Conservation (phyloP, 2,797 vertebrate genomes). For the Chaetodon trifasciatus region DNA sequence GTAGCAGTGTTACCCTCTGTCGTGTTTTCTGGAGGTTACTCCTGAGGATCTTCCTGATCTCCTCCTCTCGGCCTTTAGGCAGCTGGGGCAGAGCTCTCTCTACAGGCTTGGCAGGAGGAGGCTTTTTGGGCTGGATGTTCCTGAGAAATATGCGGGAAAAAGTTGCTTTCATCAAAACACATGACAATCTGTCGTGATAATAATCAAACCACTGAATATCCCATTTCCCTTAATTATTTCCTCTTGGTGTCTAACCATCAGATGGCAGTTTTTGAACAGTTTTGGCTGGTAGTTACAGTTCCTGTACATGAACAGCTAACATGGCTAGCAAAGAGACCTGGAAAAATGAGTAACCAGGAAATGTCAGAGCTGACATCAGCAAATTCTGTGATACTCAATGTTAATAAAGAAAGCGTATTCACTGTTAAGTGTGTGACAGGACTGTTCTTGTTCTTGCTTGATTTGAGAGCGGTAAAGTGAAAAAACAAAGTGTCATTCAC, state of each 20-base stretch:
- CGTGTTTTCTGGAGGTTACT: slow-evolving; percentile 95
- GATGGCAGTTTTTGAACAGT: neutral
- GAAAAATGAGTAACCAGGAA: neutral
- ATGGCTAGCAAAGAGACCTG: too few species aligned
- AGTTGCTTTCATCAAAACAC: neutral
- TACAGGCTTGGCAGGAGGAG: slow-evolving; percentile 45
- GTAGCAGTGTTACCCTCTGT: slow-evolving; percentile 87
- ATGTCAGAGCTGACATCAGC: neutral
- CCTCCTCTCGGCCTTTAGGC: slow-evolving; percentile 94
- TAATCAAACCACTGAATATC: neutral
- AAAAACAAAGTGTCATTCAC: neutral
- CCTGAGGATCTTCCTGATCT: slow-evolving; percentile 96
- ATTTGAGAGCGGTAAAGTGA: neutral
- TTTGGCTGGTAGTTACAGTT: neutral
- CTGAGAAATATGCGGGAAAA: slow-evolving; percentile 71
- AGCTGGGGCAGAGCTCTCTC: slow-evolving; percentile 90
- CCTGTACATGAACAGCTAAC: neutral
- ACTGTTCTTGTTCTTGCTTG: neutral
- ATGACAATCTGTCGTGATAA: neutral
- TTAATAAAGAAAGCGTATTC: neutral
- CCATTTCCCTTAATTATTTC: neutral
- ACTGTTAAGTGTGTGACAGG: neutral
- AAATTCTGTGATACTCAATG: neutral
- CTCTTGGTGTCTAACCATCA: neutral
- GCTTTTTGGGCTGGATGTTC: slow-evolving; percentile 94